Base-by-base conservation (phyloP, 2,797 vertebrate species). In the Vultur gryphus region DNA sequence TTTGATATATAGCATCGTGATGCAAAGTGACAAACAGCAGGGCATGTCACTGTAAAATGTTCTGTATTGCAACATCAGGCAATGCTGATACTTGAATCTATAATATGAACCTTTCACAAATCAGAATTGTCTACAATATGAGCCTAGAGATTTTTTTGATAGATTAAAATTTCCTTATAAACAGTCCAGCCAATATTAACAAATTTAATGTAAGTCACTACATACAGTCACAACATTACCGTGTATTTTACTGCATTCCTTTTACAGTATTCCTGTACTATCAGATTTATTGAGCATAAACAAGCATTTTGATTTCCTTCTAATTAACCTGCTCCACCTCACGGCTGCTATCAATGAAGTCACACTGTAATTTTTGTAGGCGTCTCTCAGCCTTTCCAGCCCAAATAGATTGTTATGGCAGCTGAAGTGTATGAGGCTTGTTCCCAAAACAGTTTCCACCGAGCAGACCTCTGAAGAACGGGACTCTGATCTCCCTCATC, bases 11-110 rank as follows among this genome's bases (percentile, higher is more conserved):
- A 97, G 89, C 24, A 61, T 93, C 93, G 88, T 95, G 90, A 97
- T 95, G 93, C 48, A 94, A 97, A 97, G 84, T 84, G 94, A 97
- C 95, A 97, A 98, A 97, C 81, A 96, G 79, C 87, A 81, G 72
- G 72, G 87, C 75, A 70, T 93, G 84, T 93, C 95, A 95, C 84
- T 93, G 93, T 90, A 97, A 97, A 97, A 95, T 93, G 91, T 95
- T 97, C 92, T 97, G 49, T 93, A 94, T 93, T 97, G 84, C 29
- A 95, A 94, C 51, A 94, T 59, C 73, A 92, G 87, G 84, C 86
- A 97, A 95, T 79, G 94, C 77, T 97, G 94, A 97, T 97, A 95
- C 87, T 93, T 94, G 96, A 97, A 97, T 98, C 93, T 95, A n/a
- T 95, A 97, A 95, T 95, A 95, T 51, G 76, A 96, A 88, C 84